phyloP scores from a whole-genome alignment of 2,113 vertebrate genomes.

The Pelusios castaneus region DNA sequence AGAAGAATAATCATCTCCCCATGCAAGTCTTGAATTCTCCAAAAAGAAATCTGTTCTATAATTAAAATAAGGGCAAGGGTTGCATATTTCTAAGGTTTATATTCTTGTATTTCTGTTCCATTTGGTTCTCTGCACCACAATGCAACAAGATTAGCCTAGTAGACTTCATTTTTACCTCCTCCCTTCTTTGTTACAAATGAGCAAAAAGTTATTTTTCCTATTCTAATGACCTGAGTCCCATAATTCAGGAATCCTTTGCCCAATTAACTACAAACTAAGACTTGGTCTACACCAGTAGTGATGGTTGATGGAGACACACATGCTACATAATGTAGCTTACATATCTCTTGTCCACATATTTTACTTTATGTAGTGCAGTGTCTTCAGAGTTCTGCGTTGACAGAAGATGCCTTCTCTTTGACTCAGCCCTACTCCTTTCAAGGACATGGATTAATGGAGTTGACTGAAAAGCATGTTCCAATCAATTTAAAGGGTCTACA shows the following conservation, averaged over 20 bases:
- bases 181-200: not conserved
- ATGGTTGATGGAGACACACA: too few relatives aligned
- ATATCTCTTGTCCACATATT: too few relatives aligned
- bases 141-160: not conserved
- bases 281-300: too few relatives aligned
- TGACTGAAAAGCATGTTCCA: too few relatives aligned
- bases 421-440: too few relatives aligned
- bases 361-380: too few relatives aligned
- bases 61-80: not conserved
- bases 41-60: not conserved
- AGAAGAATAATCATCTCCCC: fast-evolving
- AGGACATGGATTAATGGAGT: too few relatives aligned
- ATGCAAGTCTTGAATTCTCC: not conserved
- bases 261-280: not conserved
- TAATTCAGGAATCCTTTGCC: not conserved
- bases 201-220: not conserved
- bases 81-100: not conserved
- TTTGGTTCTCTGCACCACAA: not conserved
- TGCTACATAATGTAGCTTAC: too few relatives aligned
- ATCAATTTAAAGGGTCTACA: too few relatives aligned
- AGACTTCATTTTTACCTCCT: not conserved
- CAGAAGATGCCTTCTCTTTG: too few relatives aligned
- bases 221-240: not conserved
- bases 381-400: too few relatives aligned
- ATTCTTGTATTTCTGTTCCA: not conserved